These are phyloP conservation scores for Zingel zingel DNA, from an alignment of 2,113 vertebrate species.

Conservation along the genomic window DNA sequence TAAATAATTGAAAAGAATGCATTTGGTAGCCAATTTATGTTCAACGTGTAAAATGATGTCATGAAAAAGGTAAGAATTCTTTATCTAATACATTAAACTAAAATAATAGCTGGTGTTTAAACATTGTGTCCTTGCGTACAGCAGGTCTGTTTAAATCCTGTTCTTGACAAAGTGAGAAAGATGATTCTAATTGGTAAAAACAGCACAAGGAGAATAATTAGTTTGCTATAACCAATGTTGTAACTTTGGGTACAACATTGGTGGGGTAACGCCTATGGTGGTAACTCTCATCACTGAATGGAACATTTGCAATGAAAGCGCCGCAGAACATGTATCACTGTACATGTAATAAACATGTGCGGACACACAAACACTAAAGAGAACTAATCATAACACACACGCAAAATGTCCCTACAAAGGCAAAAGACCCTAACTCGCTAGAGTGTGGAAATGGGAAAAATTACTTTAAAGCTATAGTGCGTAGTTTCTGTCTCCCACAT, in stretches of 20 bases:
- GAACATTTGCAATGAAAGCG: neutral
- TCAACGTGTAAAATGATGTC: neutral
- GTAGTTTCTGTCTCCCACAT: too few relatives aligned
- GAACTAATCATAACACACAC: neutral
- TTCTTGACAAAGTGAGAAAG: neutral
- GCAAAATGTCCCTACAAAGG: too few relatives aligned
- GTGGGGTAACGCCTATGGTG: too few relatives aligned
- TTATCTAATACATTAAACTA: neutral
- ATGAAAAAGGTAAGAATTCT: neutral
- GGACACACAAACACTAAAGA: neutral
- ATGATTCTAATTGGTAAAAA: neutral
- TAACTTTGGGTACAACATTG: too few relatives aligned
- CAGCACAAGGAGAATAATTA: neutral
- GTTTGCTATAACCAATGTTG: neutral
- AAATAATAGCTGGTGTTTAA: neutral
- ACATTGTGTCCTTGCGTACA: neutral
- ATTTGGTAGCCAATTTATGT: neutral
- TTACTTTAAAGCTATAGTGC: too few relatives aligned
- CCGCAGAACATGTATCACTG: slow-evolving; percentile 14
- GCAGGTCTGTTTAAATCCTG: neutral
- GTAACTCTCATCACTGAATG: neutral
- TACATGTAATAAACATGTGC: slow-evolving; percentile 1
- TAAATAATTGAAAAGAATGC: neutral
- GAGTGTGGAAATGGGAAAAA: too few relatives aligned
- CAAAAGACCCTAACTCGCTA: too few relatives aligned